Conservation (phyloP, 2,888 invertebrate species). For the Drepanosiphum platanoidis region DNA sequence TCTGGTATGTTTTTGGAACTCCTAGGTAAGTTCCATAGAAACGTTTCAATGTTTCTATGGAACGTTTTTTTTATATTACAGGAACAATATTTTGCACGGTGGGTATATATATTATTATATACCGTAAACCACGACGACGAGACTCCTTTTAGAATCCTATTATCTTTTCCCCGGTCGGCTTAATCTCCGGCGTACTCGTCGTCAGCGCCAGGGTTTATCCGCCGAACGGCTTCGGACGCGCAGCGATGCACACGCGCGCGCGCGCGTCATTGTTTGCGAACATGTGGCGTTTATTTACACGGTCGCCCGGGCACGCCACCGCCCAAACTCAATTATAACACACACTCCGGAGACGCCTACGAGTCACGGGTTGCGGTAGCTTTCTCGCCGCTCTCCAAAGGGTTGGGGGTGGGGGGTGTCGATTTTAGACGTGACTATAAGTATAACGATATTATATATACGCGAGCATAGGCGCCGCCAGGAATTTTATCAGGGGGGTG, state of each 20-base stretch:
- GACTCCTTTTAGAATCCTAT: constrained; percentile 27
- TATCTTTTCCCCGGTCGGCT: constrained; percentile 46
- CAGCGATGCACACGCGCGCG: background rate
- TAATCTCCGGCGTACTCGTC: constrained; percentile 24
- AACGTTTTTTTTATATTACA: no score
- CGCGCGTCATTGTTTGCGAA: constrained; percentile 34
- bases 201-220: constrained; percentile 21
- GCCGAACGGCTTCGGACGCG: background rate
- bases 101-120: background rate
- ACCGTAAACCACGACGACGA: background rate
- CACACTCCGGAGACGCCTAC: background rate
- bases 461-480: no score
- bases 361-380: no score
- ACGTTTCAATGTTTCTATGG: no score
- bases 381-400: no score
- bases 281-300: constrained; percentile 58
- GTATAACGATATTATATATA: no score
- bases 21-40: no score
- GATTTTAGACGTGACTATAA: no score
- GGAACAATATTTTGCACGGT: no score
- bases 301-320: constrained; percentile 15
- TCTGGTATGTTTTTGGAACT: no score
- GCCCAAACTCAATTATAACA: constrained; percentile 25
- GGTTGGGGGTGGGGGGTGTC: no score
- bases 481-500: no score